Evolutionary conservation across 2,888 invertebrate species (phyloP).

Genomic region (Melikaiella ostensackeni): DNA sequence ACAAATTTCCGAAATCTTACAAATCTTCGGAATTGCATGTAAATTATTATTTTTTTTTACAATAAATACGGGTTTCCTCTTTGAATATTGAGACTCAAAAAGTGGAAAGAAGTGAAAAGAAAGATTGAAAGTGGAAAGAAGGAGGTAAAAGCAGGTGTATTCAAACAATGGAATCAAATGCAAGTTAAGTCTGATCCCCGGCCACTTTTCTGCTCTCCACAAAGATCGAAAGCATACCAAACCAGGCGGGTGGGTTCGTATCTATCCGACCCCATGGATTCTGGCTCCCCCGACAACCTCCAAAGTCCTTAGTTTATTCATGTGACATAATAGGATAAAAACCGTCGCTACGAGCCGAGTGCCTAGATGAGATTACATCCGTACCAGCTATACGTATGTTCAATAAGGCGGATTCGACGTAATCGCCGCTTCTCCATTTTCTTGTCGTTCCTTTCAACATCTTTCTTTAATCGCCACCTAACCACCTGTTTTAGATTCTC

Average conservation of each 20-base stretch:
- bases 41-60: background rate
- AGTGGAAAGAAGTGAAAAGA: background rate
- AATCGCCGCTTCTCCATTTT: conserved; percentile 60
- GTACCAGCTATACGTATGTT: conserved; percentile 63
- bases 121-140: background rate
- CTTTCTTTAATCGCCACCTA: conserved; percentile 26
- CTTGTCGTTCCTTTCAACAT: conserved; percentile 49
- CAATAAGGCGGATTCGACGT: conserved; percentile 67
- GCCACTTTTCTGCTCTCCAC: conserved; percentile 14
- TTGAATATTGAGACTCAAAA: background rate
- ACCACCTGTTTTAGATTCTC: conserved; percentile 52
- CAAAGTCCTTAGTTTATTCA: conserved; percentile 76
- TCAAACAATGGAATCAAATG: conserved; percentile 24
- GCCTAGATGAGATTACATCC: conserved; percentile 75
- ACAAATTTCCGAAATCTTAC: background rate
- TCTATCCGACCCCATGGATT: conserved; percentile 45
- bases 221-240: conserved; percentile 48
- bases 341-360: conserved; percentile 73
- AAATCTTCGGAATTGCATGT: background rate
- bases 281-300: conserved; percentile 60
- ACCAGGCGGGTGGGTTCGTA: conserved; percentile 44
- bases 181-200: conserved; percentile 35
- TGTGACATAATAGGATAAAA: conserved; percentile 77
- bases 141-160: conserved; percentile 4
- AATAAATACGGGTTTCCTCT: background rate